A percentile compares a stretch with the other conserved stretches of the same genome.
Conservation (phyloP, 1,140 invertebrate species). For the Agrypnia vestita region DNA sequence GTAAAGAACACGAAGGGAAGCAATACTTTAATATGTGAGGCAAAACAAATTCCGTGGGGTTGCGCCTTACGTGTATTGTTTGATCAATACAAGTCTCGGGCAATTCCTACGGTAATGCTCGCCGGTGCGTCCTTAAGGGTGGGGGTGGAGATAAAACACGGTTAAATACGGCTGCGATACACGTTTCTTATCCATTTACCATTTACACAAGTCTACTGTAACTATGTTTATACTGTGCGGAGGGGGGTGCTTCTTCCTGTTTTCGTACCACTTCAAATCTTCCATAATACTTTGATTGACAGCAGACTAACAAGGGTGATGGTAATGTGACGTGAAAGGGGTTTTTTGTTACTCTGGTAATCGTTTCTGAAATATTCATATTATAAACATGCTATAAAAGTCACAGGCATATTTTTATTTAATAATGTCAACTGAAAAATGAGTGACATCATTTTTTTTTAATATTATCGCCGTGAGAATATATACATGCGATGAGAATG, state of each 20-base stretch:
- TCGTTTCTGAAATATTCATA: too few species aligned
- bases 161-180: constrained; percentile 26
- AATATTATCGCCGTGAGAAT: too few species aligned
- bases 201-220: constrained; percentile 30
- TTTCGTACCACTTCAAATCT: constrained; percentile 14
- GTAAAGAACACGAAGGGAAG: constrained; percentile 47
- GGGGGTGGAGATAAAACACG: constrained; percentile 18
- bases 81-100: constrained; percentile 53
- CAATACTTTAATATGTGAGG: constrained; percentile 61
- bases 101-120: constrained; percentile 51
- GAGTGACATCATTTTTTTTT: too few species aligned
- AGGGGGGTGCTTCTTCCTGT: neutral
- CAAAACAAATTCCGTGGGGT: constrained; percentile 56
- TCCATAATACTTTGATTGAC: constrained; percentile 19
- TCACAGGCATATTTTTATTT: too few species aligned
- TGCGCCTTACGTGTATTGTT: constrained; percentile 46
- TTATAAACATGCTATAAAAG: too few species aligned
- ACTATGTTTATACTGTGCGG: constrained; percentile 15
- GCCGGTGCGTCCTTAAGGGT: constrained; percentile 51
- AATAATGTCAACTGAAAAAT: too few species aligned
- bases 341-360: too few species aligned
- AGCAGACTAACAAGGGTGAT: constrained; percentile 4
- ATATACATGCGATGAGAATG: too few species aligned
- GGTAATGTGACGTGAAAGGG: neutral
- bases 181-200: constrained; percentile 31